Evolutionary conservation across 2,113 vertebrate species (phyloP).

Genomic region (Arenaria interpres): DNA sequence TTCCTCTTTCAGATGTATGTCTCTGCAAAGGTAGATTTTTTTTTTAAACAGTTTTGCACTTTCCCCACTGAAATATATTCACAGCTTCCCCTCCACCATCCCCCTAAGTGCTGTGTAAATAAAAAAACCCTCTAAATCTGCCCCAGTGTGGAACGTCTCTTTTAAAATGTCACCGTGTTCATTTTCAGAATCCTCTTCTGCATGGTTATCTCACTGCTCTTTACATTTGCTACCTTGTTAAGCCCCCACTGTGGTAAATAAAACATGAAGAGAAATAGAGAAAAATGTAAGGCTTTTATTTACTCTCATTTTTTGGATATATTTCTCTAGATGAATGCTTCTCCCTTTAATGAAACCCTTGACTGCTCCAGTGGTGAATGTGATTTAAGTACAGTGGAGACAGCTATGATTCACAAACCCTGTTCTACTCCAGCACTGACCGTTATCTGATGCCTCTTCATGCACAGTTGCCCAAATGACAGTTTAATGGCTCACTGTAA

Average conservation of each 20-base stretch:
- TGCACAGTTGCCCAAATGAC: conserved; percentile 82
- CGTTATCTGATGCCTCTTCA: conserved; percentile 80
- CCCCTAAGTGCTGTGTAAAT: neutral
- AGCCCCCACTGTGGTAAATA: conserved; percentile 73
- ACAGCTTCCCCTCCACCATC: neutral
- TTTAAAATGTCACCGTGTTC: conserved; percentile 35
- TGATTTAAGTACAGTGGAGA: conserved; percentile 85
- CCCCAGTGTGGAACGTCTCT: neutral
- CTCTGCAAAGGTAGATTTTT: neutral
- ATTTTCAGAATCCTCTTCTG: conserved; percentile 48
- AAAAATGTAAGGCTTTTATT: conserved; percentile 75
- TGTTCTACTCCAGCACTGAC: conserved; percentile 80
- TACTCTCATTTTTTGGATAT: conserved; percentile 79
- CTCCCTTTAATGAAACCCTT: conserved; percentile 86
- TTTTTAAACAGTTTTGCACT: neutral
- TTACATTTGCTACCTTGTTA: conserved; percentile 74
- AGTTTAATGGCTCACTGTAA: conserved; percentile 81
- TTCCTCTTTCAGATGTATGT: neutral
- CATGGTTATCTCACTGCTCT: conserved; percentile 53
- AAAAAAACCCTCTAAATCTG: neutral
- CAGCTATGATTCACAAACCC: conserved; percentile 85
- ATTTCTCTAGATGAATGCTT: conserved; percentile 82
- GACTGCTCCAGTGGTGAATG: conserved; percentile 82
- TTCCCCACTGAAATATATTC: neutral
- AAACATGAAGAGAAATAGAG: conserved; percentile 76